Evolutionary conservation across 1,140 invertebrate genomes (phyloP).

Genomic region (Melipona quadrifasciata): DNA sequence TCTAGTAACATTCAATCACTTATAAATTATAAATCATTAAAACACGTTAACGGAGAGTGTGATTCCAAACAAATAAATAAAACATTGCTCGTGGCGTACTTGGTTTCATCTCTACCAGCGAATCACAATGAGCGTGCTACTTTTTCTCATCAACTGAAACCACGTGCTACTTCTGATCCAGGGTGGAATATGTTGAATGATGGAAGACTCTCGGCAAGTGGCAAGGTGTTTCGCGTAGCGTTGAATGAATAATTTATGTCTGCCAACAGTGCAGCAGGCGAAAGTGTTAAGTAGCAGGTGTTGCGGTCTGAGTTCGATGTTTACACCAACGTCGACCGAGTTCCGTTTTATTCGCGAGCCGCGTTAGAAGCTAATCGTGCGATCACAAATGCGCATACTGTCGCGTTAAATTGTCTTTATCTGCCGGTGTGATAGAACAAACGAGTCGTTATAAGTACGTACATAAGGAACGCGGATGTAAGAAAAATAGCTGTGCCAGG

Average conservation of each 20-base stretch:
- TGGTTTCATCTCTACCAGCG: background rate
- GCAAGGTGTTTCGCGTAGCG: slow-evolving; percentile 40
- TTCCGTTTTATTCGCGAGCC: slow-evolving; percentile 17
- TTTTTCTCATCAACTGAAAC: background rate
- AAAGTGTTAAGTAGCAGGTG: slow-evolving; percentile 58
- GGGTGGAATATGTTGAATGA: slow-evolving; percentile 46
- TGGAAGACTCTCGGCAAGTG: slow-evolving; percentile 46
- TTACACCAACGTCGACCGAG: slow-evolving; percentile 19
- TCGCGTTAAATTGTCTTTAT: background rate
- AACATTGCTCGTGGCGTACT: background rate
- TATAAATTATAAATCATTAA: no score
- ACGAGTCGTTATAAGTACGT: background rate
- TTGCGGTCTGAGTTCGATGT: slow-evolving; percentile 54
- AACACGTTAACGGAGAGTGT: background rate
- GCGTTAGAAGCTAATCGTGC: background rate
- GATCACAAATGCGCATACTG: slow-evolving; percentile 9
- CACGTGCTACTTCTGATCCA: background rate
- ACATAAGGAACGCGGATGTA: background rate
- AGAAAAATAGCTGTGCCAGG: background rate
- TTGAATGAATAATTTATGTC: slow-evolving; percentile 62
- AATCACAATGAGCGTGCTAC: background rate
- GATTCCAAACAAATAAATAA: background rate
- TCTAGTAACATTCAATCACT: no score
- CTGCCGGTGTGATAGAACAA: no score
- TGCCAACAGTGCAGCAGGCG: slow-evolving; percentile 9